These are phyloP conservation scores for Gasterosteus nipponicus DNA, from an alignment of 2,113 vertebrate genomes.

Conservation along the genomic window DNA sequence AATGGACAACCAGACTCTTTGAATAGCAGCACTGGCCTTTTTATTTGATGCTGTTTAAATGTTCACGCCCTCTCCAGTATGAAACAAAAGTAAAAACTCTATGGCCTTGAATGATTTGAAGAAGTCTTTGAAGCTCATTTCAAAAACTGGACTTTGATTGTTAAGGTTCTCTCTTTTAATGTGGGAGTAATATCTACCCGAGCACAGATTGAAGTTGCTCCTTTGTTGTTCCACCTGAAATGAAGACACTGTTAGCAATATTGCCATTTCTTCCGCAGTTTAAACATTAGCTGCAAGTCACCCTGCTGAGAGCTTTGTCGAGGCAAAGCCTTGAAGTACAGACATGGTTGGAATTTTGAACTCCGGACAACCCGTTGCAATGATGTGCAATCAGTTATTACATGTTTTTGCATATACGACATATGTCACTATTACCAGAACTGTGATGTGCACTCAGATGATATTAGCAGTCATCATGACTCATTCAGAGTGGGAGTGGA, in stretches of 20 bases:
- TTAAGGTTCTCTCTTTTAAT: neutral
- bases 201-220: neutral
- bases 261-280: neutral
- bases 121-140: conserved; percentile 15
- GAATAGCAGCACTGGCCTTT: conserved; percentile 1
- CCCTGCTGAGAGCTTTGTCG: neutral
- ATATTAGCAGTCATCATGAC: conserved; percentile 26
- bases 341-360: neutral
- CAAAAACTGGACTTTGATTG: neutral
- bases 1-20: neutral
- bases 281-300: neutral
- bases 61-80: neutral
- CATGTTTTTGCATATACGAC: neutral
- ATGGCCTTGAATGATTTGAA: too few species aligned
- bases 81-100: neutral
- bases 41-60: conserved; percentile 13
- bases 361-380: neutral
- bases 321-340: neutral
- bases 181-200: neutral
- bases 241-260: neutral
- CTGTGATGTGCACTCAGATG: neutral
- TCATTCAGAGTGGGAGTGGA: conserved; percentile 32
- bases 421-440: neutral
- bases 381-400: neutral
- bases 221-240: neutral